Conservation (phyloP, 2,888 invertebrate genomes). For the Acrocyrtus sp. region DNA sequence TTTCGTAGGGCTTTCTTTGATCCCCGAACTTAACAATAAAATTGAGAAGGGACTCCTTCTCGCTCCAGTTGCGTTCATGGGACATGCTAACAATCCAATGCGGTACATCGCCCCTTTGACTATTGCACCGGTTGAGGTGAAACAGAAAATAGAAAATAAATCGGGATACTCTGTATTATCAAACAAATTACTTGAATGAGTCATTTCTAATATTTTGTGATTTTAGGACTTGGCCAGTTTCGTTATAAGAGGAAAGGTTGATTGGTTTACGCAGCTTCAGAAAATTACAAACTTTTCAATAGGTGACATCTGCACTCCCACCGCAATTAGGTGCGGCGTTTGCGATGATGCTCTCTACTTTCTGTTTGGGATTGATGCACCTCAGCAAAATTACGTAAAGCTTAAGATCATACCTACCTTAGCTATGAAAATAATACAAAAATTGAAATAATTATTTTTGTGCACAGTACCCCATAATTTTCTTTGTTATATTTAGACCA, state of each 20-base stretch:
- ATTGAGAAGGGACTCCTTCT: constrained; percentile 11
- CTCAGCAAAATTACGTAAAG: constrained; percentile 23
- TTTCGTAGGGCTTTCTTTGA: constrained; percentile 6
- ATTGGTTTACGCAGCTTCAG: neutral
- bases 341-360: constrained; percentile 18
- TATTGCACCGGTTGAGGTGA: neutral
- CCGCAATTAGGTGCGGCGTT: constrained; percentile 11
- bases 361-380: constrained; percentile 3
- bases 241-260: neutral
- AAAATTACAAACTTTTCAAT: neutral
- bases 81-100: neutral
- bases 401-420: neutral
- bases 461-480: neutral
- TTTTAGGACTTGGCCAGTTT: neutral
- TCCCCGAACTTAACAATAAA: constrained; percentile 14
- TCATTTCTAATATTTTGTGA: too few species aligned
- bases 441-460: neutral
- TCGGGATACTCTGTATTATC: neutral
- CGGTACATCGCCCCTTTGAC: neutral
- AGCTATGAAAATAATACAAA: too few species aligned
- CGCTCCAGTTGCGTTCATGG: constrained; percentile 27
- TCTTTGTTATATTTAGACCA: neutral
- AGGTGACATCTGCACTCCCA: constrained; percentile 2
- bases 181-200: too few species aligned
- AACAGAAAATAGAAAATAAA: neutral